These are phyloP conservation scores for Zaprionus nigranus DNA, from an alignment of 1,140 invertebrate genomes.

Conservation along the genomic window DNA sequence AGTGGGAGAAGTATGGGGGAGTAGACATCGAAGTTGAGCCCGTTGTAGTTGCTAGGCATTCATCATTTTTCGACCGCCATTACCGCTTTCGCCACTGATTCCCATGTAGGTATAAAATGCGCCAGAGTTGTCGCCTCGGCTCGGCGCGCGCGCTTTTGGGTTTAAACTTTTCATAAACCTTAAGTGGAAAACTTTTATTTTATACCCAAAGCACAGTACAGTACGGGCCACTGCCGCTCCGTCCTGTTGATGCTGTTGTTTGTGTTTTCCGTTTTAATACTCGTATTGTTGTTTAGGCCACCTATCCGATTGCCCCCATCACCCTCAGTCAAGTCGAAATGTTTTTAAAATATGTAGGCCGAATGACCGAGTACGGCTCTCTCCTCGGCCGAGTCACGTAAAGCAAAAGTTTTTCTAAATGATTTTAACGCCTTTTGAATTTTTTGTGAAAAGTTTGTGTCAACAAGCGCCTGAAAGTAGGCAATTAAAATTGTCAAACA, in stretches of 20 bases:
- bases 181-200: constrained; percentile 83
- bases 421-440: constrained; percentile 81
- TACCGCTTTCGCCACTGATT: constrained; percentile 47
- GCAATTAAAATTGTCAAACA: constrained; percentile 81
- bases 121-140: constrained; percentile 2
- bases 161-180: constrained; percentile 81
- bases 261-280: constrained; percentile 39
- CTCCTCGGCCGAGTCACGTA: constrained; percentile 65
- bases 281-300: constrained; percentile 59
- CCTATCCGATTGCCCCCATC: constrained; percentile 65
- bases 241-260: constrained; percentile 18
- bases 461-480: constrained; percentile 63
- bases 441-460: constrained; percentile 64
- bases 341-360: constrained; percentile 68
- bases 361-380: constrained; percentile 19
- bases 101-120: constrained; percentile 64
- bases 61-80: constrained; percentile 71
- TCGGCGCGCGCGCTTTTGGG: constrained; percentile 22
- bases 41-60: constrained; percentile 46
- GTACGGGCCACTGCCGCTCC: constrained; percentile 5
- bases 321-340: constrained; percentile 44
- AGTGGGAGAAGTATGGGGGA: not conserved
- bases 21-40: not conserved
- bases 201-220: constrained; percentile 54
- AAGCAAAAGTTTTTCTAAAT: constrained; percentile 74